phyloP scores from a whole-genome alignment of 1,140 invertebrate species.

The Ceratitis capitata region DNA sequence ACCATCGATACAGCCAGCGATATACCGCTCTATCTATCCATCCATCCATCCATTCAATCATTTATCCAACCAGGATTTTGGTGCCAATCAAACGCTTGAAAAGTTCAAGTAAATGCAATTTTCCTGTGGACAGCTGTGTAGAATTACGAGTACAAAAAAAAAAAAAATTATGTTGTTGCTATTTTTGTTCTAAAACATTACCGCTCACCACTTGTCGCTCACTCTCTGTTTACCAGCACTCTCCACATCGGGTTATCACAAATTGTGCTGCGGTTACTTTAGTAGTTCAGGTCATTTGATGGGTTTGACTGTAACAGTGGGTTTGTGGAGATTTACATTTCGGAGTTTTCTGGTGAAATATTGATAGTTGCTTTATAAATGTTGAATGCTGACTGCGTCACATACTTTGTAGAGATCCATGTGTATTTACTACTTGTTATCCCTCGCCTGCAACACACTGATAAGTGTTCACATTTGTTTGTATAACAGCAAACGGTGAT shows the following conservation, averaged over 20 bases:
- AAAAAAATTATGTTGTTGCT: constrained; percentile 19
- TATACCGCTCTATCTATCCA: not conserved
- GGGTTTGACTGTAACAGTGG: not conserved
- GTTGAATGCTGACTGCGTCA: not conserved
- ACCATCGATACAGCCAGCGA: not conserved
- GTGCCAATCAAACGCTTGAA: constrained; percentile 36
- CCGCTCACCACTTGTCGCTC: not conserved
- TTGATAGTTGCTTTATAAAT: not conserved
- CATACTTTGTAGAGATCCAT: not conserved
- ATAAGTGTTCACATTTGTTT: not conserved
- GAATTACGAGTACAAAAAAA: too few species aligned
- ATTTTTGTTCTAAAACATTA: not conserved
- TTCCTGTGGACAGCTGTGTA: constrained; percentile 3
- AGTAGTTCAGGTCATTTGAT: not conserved
- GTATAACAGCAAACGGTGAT: not conserved
- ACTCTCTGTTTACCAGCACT: not conserved
- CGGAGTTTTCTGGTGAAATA: not conserved
- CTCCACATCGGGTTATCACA: not conserved
- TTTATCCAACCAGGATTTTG: constrained; percentile 4
- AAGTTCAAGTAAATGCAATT: constrained; percentile 38
- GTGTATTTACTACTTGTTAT: not conserved
- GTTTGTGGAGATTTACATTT: not conserved
- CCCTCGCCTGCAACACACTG: constrained; percentile 4
- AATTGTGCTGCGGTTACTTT: not conserved
- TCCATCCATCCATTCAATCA: constrained; percentile 1